These are phyloP conservation scores for Poeciliopsis infans DNA, from an alignment of 2,797 vertebrate genomes.

Conservation along the genomic window DNA sequence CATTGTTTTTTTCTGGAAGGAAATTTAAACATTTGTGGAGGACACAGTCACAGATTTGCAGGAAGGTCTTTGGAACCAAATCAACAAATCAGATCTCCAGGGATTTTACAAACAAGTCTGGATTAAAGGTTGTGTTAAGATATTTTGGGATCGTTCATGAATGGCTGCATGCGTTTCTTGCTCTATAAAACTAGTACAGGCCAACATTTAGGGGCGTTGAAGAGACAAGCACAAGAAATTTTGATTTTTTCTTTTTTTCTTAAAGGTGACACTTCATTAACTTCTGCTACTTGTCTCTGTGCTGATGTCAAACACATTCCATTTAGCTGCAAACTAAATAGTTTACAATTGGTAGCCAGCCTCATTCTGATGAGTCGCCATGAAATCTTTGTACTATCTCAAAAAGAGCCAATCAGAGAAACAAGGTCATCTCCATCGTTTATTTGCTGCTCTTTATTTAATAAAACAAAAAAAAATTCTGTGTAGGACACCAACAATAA, in stretches of 20 bases:
- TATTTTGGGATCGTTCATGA: neutral
- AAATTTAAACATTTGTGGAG: neutral
- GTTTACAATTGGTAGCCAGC: neutral
- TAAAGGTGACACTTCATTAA: neutral
- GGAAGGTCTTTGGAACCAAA: neutral
- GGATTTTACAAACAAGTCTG: neutral
- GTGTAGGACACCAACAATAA: neutral
- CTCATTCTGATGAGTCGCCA: neutral
- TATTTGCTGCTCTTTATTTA: neutral
- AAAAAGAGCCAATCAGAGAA: neutral
- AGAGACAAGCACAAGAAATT: neutral
- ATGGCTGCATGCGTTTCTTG: neutral
- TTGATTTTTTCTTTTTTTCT: neutral
- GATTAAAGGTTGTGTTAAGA: neutral
- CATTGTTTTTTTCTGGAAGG: neutral
- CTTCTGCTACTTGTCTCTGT: neutral
- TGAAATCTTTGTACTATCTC: neutral
- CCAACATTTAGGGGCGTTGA: neutral
- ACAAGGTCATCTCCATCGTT: neutral
- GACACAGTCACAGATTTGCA: neutral
- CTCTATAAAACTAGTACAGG: neutral
- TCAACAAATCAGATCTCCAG: too few species aligned
- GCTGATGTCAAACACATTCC: neutral
- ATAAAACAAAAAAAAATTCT: neutral
- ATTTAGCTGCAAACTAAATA: neutral